Base-by-base conservation (phyloP, 2,888 invertebrate genomes). In the Phyllotreta cruciferae region DNA sequence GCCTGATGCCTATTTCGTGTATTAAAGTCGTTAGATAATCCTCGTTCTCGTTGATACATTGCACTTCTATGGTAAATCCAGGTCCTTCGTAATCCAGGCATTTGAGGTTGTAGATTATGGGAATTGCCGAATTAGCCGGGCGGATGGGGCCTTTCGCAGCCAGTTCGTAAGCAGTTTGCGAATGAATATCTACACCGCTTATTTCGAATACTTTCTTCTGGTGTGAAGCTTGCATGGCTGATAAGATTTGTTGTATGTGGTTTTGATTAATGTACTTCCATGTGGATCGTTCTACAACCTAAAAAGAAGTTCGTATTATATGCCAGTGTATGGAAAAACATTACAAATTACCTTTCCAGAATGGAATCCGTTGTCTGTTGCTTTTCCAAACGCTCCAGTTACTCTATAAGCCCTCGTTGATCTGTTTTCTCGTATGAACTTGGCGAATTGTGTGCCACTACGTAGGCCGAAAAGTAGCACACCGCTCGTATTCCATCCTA, bases 91-190 rank as follows among this genome's bases (percentile, higher is more conserved):
- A 96, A 66, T 92, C 83, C 1, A 93, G 86, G 80, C 96, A 91
- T 79, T 91, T 93, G 35, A 98, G 87, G 34, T 91, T 89, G 80
- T 97, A 98, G 24, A 98, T 75, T 36, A 97, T 82, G 0, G 96
- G 92, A 24, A 89, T 82, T 63, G 89, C 88, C 39, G 83, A 85
- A 61, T 86, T 81, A 0, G 83, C 82, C 0, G 98, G 96, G 62
- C 96, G 83, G 3, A 97, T 85, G 0, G 90, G 84, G 0, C 98
- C 98, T 78, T 89, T 83, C 0, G 87, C 83, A 6, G 96, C 96
- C 62, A 98, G 75, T 62, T 98, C 94, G 80, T 94, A 98, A 7
- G 95, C 95, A 45, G 90, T 87, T 80, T 98, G 93, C 42, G 93
- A 93, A 73, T 93, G 89, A 66, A 92, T 84, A 77, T 93, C 89